A percentile compares a stretch with the other conserved stretches of the same genome.
These are phyloP conservation scores for Lycodopsis pacificus DNA, from an alignment of 2,797 vertebrate genomes.

Conservation along the genomic window DNA sequence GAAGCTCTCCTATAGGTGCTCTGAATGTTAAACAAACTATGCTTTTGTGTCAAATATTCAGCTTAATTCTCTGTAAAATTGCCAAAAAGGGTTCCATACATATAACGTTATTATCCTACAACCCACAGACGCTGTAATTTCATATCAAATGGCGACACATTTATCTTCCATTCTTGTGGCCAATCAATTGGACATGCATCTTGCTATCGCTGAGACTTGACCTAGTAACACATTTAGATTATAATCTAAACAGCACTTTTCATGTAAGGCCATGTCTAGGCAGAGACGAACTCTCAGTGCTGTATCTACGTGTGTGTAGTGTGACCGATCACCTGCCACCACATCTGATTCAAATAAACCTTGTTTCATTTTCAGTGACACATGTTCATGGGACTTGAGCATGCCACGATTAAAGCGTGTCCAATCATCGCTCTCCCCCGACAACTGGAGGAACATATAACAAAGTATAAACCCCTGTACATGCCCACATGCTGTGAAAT, in stretches of 20 bases:
- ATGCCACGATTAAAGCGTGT: constrained; percentile 2
- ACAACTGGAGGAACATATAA: constrained; percentile 15
- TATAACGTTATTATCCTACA: constrained; percentile 20
- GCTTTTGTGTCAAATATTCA: constrained; percentile 4
- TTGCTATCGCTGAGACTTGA: constrained; percentile 44
- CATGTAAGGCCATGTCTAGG: constrained; percentile 35
- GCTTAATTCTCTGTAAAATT: constrained; percentile 6
- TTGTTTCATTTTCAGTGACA: constrained; percentile 43
- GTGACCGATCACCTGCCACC: constrained; percentile 33
- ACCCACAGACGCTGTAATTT: constrained; percentile 21
- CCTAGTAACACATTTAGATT: constrained; percentile 62
- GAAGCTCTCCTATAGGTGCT: background rate
- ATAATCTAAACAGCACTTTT: constrained; percentile 24
- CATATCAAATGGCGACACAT: constrained; percentile 7
- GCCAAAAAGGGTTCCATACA: background rate
- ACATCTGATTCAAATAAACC: constrained; percentile 13
- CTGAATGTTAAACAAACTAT: background rate
- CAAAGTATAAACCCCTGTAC: constrained; percentile 12
- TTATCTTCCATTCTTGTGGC: constrained; percentile 33
- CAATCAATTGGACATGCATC: constrained; percentile 52
- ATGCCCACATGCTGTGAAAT: constrained; percentile 34
- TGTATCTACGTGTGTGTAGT: background rate
- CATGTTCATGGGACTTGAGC: constrained; percentile 18
- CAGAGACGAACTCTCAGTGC: background rate
- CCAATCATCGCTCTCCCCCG: constrained; percentile 20